A percentile compares a stretch with the other conserved stretches of the same genome.
Evolutionary conservation across 2,888 invertebrate species (phyloP).

Genomic region (Apodemia mormo): DNA sequence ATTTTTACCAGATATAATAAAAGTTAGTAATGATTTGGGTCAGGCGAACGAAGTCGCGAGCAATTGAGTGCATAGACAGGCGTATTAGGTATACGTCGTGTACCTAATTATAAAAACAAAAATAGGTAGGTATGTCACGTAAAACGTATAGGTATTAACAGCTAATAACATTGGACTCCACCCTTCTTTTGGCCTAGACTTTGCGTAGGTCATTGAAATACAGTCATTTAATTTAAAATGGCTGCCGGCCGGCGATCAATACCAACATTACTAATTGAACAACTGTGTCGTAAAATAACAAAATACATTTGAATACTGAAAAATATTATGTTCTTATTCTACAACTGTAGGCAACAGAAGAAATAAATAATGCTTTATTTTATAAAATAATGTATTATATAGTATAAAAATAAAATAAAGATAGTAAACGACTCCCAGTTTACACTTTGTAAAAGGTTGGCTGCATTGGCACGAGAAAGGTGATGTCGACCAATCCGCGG

Average conservation of each 20-base stretch:
- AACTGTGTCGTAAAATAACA: conserved; percentile 35
- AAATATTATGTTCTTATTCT: neutral
- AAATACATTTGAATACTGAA: conserved; percentile 18
- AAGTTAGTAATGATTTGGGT: too few species aligned
- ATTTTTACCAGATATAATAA: too few species aligned
- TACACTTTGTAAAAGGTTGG: conserved; percentile 49
- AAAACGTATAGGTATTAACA: neutral
- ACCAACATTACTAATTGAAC: conserved; percentile 39
- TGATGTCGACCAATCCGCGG: conserved; percentile 56
- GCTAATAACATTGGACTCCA: neutral
- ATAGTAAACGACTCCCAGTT: conserved; percentile 32
- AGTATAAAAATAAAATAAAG: conserved; percentile 19
- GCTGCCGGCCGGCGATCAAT: conserved; percentile 42
- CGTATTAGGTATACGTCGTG: neutral
- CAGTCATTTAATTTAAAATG: conserved; percentile 9
- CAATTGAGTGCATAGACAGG: too few species aligned
- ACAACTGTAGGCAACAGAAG: neutral
- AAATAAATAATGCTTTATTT: neutral
- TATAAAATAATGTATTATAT: neutral
- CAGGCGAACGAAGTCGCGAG: too few species aligned
- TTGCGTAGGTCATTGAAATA: conserved; percentile 22
- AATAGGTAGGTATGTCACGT: neutral
- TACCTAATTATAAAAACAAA: neutral
- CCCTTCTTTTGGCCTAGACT: conserved; percentile 13
- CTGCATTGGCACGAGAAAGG: conserved; percentile 46